Conservation (phyloP, 2,797 vertebrate genomes). For the Crypturellus tataupa region DNA sequence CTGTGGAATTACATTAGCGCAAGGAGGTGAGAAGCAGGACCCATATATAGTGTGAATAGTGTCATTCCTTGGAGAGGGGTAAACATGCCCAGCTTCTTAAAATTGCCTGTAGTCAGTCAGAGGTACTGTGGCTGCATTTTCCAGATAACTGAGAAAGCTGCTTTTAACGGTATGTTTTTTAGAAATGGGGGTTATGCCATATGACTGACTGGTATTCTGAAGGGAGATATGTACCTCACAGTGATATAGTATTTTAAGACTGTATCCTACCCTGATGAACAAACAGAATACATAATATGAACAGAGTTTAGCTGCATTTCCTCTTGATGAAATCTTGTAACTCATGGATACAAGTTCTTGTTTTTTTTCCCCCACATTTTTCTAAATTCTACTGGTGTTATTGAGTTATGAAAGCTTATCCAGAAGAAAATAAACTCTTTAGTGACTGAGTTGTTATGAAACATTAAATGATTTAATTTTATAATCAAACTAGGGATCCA, state of each 20-base stretch:
- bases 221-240: neutral
- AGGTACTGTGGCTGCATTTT: constrained; percentile 9
- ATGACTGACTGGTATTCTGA: neutral
- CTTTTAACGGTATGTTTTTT: constrained; percentile 14
- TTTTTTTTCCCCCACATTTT: neutral
- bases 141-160: neutral
- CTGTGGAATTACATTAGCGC: neutral
- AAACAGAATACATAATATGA: neutral
- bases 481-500: neutral
- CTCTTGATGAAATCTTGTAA: neutral
- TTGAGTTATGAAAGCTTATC: neutral
- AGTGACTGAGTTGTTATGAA: neutral
- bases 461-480: constrained; percentile 23
- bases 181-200: neutral
- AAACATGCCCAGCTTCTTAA: neutral
- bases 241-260: constrained; percentile 27
- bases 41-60: neutral
- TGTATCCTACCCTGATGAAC: neutral
- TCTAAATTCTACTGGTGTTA: neutral
- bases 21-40: neutral
- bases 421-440: neutral
- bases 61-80: neutral
- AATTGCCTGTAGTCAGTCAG: neutral
- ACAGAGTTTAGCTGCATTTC: neutral
- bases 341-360: neutral